Conservation (phyloP, 2,888 invertebrate species). For the Autographa gamma region DNA sequence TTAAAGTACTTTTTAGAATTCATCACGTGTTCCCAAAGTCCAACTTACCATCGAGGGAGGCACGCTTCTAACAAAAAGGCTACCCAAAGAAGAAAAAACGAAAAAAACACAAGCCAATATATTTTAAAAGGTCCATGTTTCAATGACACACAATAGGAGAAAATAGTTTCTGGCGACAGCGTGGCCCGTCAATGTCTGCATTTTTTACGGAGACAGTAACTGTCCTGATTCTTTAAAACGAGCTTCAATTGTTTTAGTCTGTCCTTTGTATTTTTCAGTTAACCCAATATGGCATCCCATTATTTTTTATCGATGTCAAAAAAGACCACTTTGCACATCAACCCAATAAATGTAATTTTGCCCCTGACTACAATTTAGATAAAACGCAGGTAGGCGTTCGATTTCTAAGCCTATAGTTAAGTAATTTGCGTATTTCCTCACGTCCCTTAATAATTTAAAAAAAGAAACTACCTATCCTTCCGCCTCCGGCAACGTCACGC, state of each 20-base stretch:
- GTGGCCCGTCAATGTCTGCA: slow-evolving; percentile 67
- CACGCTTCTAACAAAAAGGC: slow-evolving; percentile 79
- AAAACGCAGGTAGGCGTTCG: slow-evolving; percentile 58
- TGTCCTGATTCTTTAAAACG: slow-evolving; percentile 32
- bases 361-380: slow-evolving; percentile 48
- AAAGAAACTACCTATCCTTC: slow-evolving; percentile 85
- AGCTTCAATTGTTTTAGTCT: slow-evolving; percentile 42
- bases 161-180: slow-evolving; percentile 81
- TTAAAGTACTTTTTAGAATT: slow-evolving; percentile 83
- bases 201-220: slow-evolving; percentile 60
- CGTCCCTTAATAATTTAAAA: slow-evolving; percentile 78
- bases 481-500: slow-evolving; percentile 85
- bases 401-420: slow-evolving; percentile 66
- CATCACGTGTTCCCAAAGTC: slow-evolving; percentile 79
- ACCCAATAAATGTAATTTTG: slow-evolving; percentile 41
- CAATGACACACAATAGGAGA: slow-evolving; percentile 80
- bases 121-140: slow-evolving; percentile 81
- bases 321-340: slow-evolving; percentile 32
- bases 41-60: slow-evolving; percentile 75
- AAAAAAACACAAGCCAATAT: slow-evolving; percentile 75
- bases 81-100: slow-evolving; percentile 68
- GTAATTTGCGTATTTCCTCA: slow-evolving; percentile 82
- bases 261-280: slow-evolving; percentile 16
- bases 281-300: slow-evolving; percentile 20
- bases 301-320: slow-evolving; percentile 33